Base-by-base conservation (phyloP, 2,888 invertebrate genomes). In the Parnassius mnemosyne region DNA sequence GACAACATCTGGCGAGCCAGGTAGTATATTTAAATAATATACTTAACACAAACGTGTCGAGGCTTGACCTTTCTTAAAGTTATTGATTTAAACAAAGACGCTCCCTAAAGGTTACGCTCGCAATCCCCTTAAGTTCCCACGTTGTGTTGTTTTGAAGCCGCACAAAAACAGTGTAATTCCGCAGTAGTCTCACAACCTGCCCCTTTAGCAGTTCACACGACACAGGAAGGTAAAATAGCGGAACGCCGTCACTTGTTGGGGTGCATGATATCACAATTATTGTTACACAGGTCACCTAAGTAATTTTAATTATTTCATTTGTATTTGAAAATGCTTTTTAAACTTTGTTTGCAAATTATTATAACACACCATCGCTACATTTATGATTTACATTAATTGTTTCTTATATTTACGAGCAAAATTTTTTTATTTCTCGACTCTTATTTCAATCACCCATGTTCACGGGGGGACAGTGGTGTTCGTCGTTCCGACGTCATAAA, bases 111-210 rank as follows among this genome's bases (percentile, higher is more conserved):
- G 81, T 80, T 75, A 80, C 74, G 77, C 70, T 69, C 73, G 74
- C 73, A 74, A 73, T 70, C 65, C 69, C 72, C 66, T 66, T 66
- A 46, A 65, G 73, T 82, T 83, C 83, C 83, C 83, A 79, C 80
- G 80, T 67, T 71, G 73, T 53, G 65, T 71, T 65, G 59, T 55
- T 65, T 73, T 77, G 86, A 84, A 85, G 82, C 82, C 82, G 62
- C 63, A 78, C 69, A 83, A 85, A 82, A 83, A 83, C 58, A 60
- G 62, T 53, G 56, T 41, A 49, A 57, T 68, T 63, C 67, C 69
- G 16, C 49, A 63, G 60, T 57, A 65, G 59, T 61, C 65, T 56
- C 60, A 59, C 68, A 66, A 54, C 60, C 60, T 55, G 51, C 56
- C 63, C 68, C 66, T 53, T 49, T 25, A 44, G 25, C 25, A 61